Percentiles rank a stretch among this genome's conserved stretches.
Evolutionary conservation across 2,888 invertebrate species (phyloP).

Genomic region (Sinohyriopsis cumingii): DNA sequence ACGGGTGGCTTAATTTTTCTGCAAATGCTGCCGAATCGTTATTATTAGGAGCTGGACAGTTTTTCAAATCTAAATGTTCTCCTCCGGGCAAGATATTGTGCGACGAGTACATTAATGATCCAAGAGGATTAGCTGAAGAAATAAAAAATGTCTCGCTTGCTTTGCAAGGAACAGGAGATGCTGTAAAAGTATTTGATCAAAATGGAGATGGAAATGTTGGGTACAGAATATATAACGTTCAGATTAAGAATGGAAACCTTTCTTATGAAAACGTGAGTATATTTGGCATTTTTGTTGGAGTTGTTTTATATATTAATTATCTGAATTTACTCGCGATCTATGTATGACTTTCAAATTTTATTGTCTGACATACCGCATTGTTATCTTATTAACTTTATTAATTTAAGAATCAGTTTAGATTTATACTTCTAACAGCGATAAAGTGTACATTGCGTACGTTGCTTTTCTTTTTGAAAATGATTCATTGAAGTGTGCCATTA

Average conservation of each 20-base stretch:
- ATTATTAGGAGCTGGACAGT: conserved; percentile 10
- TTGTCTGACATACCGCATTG: too few species aligned
- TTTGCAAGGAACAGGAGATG: conserved; percentile 3
- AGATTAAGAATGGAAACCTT: neutral
- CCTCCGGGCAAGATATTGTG: conserved; percentile 4
- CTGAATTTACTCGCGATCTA: neutral
- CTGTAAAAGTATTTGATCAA: conserved; percentile 9
- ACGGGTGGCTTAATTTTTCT: conserved; percentile 18
- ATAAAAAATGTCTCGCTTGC: conserved; percentile 4
- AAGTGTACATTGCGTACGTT: neutral
- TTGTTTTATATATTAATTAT: too few species aligned
- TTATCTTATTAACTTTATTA: too few species aligned
- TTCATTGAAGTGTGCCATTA: too few species aligned
- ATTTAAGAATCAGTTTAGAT: too few species aligned
- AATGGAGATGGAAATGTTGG: conserved; percentile 27
- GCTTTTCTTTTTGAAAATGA: too few species aligned
- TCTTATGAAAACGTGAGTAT: too few species aligned
- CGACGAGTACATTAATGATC: conserved; percentile 2
- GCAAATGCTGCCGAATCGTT: conserved; percentile 12
- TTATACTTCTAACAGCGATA: neutral
- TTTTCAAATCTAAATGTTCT: conserved; percentile 15
- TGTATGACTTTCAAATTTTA: neutral
- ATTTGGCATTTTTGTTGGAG: too few species aligned
- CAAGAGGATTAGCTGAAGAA: neutral
- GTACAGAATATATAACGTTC: conserved; percentile 18